Evolutionary conservation across 2,113 vertebrate genomes (phyloP).

Genomic region (Mustela lutreola): DNA sequence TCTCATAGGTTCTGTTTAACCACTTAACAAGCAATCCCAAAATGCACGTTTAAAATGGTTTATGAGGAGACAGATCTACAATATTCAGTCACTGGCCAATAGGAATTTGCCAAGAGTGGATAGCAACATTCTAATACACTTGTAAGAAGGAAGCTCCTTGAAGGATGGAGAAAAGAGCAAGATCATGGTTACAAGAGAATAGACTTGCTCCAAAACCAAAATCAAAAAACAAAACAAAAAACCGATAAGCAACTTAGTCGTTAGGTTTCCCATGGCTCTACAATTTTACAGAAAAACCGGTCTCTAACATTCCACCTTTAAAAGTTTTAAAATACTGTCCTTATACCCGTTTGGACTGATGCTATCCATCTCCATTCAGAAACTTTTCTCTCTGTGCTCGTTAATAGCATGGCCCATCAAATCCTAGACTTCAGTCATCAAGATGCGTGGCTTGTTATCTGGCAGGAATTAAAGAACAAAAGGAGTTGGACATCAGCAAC

Average conservation of each 20-base stretch:
- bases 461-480: too few relatives aligned
- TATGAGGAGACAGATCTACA: conserved; percentile 45
- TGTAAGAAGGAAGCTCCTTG: neutral
- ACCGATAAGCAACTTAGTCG: neutral
- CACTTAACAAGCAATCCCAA: neutral
- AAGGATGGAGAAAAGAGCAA: conserved; percentile 44
- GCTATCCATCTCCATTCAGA: neutral
- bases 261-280: neutral
- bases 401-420: too few relatives aligned
- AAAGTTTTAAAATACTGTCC: neutral
- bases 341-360: neutral
- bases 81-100: conserved; percentile 50
- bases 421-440: too few relatives aligned
- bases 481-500: too few relatives aligned
- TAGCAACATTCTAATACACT: conserved; percentile 44
- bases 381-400: too few relatives aligned
- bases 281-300: conserved; percentile 30
- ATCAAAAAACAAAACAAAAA: neutral
- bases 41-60: conserved; percentile 50
- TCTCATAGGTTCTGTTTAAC: neutral
- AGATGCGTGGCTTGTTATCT: too few relatives aligned
- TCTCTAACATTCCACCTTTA: neutral
- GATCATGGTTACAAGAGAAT: conserved; percentile 25
- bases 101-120: conserved; percentile 34
- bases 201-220: conserved; percentile 51